Conservation (phyloP, 2,797 vertebrate species). For the Loris lydekkerianus region DNA sequence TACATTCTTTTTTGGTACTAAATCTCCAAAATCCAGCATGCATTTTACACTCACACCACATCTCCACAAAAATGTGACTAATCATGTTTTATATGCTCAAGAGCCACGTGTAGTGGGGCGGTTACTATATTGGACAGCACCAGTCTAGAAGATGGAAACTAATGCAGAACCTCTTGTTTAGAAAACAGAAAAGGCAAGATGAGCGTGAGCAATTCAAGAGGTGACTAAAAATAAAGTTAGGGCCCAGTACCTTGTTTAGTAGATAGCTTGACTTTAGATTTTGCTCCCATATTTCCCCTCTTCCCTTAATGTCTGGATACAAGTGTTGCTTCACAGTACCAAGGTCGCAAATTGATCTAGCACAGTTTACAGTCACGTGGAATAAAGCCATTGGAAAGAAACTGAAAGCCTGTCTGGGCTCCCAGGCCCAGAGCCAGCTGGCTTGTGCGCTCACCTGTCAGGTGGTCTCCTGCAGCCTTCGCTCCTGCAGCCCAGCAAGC, state of each 20-base stretch:
- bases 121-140: background rate
- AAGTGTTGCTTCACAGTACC: slow-evolving; percentile 58
- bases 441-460: slow-evolving; percentile 12
- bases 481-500: background rate
- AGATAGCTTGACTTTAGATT: slow-evolving; percentile 47
- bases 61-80: background rate
- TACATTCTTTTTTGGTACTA: slow-evolving; percentile 67
- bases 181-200: slow-evolving; percentile 41
- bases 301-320: background rate
- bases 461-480: slow-evolving; percentile 34
- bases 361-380: slow-evolving; percentile 2
- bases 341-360: slow-evolving; percentile 49
- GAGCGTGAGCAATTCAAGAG: slow-evolving; percentile 62
- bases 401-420: slow-evolving; percentile 40
- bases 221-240: slow-evolving; percentile 57
- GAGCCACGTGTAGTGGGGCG: background rate
- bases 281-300: slow-evolving; percentile 32
- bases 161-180: slow-evolving; percentile 47
- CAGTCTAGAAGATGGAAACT: background rate
- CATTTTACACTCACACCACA: background rate
- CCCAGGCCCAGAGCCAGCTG: slow-evolving; percentile 46
- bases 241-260: background rate
- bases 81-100: slow-evolving; percentile 2
- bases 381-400: slow-evolving; percentile 80
- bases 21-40: slow-evolving; percentile 35